Percentiles rank a stretch among this genome's conserved stretches.
phyloP scores from a whole-genome alignment of 2,888 invertebrate genomes.

The Globia sparganii region DNA sequence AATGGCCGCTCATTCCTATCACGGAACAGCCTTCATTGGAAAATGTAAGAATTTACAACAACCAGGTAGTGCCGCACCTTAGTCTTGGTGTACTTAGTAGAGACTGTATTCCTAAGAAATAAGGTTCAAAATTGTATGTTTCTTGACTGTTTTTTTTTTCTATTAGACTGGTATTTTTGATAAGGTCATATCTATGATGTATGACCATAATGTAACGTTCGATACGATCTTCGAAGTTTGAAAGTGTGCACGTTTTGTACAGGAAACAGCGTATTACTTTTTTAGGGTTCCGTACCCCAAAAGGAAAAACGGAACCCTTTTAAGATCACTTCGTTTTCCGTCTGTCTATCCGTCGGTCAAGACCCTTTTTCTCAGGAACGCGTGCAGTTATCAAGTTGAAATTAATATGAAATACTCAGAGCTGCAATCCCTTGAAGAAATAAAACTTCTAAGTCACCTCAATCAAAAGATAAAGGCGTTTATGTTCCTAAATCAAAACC shows the following conservation, averaged over 20 bases:
- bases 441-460: no score
- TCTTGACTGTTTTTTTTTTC: slow-evolving; percentile 12
- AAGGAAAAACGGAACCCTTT: no score
- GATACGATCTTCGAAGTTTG: slow-evolving; percentile 46
- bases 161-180: slow-evolving; percentile 35
- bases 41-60: slow-evolving; percentile 35
- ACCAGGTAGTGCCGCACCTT: slow-evolving; percentile 30
- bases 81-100: not conserved
- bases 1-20: slow-evolving; percentile 42
- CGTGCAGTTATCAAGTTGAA: no score
- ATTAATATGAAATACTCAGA: no score
- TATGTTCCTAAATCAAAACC: no score
- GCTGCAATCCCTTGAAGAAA: no score
- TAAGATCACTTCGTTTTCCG: no score
- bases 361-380: no score
- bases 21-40: slow-evolving; percentile 55
- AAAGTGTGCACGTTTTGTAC: slow-evolving; percentile 21
- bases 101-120: slow-evolving; percentile 10
- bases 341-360: no score
- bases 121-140: slow-evolving; percentile 33
- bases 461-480: no score
- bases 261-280: slow-evolving; percentile 31
- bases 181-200: slow-evolving; percentile 62
- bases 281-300: no score
- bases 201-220: slow-evolving; percentile 46